Conservation (phyloP, 1,140 invertebrate species). For the Nasonia longicornis region DNA sequence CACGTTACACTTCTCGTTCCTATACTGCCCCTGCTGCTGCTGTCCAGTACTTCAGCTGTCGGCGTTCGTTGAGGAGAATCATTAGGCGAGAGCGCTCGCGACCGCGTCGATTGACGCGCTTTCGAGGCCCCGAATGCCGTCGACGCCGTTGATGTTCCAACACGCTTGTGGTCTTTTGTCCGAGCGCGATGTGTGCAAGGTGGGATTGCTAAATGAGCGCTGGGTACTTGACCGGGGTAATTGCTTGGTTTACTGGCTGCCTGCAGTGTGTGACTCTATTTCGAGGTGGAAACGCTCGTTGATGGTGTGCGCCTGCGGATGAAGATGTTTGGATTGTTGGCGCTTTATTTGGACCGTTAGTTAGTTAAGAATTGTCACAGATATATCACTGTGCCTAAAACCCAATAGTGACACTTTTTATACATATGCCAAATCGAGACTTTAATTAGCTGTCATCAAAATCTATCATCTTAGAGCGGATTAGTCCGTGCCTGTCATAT, state of each 20-base stretch:
- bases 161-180: background rate
- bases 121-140: background rate
- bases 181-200: background rate
- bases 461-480: too few species aligned
- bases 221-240: background rate
- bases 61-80: conserved; percentile 10
- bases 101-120: conserved; percentile 8
- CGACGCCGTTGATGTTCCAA: background rate
- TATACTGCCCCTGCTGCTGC: background rate
- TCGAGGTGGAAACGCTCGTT: too few species aligned
- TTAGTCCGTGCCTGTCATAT: too few species aligned
- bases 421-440: too few species aligned
- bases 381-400: too few species aligned
- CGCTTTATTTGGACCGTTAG: too few species aligned
- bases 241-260: background rate
- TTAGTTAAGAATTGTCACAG: too few species aligned
- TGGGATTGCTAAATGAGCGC: background rate
- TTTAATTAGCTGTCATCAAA: too few species aligned
- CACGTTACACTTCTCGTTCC: background rate
- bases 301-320: too few species aligned
- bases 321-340: too few species aligned
- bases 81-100: conserved; percentile 2
- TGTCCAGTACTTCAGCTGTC: background rate
- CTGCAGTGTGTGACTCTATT: background rate
- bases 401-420: too few species aligned